A percentile compares a stretch with the other conserved stretches of the same genome.
Evolutionary conservation across 1,140 invertebrate genomes (phyloP).

Genomic region (Calephelis nemesis): DNA sequence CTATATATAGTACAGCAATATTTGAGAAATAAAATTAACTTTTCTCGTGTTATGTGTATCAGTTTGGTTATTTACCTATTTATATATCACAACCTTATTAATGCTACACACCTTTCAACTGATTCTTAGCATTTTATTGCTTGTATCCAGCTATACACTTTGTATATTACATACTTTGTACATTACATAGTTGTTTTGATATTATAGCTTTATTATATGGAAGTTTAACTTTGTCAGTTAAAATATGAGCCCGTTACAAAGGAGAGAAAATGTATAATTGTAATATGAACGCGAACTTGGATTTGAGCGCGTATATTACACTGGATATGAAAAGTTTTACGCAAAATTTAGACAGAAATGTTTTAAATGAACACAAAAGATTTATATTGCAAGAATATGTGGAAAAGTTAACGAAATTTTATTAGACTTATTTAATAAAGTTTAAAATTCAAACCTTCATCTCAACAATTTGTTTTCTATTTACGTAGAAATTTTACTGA

Average conservation of each 20-base stretch:
- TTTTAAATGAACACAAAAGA: neutral
- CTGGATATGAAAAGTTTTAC: constrained; percentile 5
- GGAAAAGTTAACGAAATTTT: neutral
- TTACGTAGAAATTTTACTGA: no score
- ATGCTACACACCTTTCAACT: no score
- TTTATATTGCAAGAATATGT: neutral
- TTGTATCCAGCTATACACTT: no score
- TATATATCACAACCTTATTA: no score
- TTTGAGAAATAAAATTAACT: no score
- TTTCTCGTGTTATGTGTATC: no score
- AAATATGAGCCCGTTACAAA: neutral
- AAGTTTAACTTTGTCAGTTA: neutral
- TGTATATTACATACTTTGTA: no score
- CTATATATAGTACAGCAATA: no score
- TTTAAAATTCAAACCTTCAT: neutral
- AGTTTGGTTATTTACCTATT: no score
- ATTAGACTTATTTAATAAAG: neutral
- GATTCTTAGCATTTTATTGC: no score
- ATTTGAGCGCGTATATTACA: constrained; percentile 3
- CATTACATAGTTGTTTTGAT: no score
- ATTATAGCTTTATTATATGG: neutral
- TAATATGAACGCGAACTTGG: neutral
- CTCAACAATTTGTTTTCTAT: neutral
- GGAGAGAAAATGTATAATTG: neutral
- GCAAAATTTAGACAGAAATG: neutral